phyloP scores from a whole-genome alignment of 1,140 invertebrate species.

The Watersipora subatra region DNA sequence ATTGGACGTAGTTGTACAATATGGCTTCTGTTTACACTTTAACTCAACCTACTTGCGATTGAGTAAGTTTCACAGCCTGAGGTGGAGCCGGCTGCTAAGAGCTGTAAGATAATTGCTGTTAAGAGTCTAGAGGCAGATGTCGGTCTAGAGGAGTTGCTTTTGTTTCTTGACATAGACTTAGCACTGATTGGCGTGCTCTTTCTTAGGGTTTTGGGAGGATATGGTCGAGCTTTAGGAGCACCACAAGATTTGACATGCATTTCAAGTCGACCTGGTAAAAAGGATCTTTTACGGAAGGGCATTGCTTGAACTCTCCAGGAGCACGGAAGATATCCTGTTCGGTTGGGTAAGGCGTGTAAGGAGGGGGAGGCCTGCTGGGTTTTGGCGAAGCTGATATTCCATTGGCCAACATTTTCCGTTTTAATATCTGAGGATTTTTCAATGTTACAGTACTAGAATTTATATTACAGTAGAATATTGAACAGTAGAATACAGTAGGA shows the following conservation, averaged over 20 bases:
- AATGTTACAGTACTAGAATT: background rate
- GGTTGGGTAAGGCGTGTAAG: background rate
- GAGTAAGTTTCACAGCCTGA: background rate
- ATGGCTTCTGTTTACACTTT: too few species aligned
- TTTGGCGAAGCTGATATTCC: background rate
- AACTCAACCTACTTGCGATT: too few species aligned
- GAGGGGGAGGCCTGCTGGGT: background rate
- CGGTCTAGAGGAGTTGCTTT: background rate
- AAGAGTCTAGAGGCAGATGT: background rate
- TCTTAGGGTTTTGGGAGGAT: background rate
- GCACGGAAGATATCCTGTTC: background rate
- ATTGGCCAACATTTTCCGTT: background rate
- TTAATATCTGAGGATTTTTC: background rate
- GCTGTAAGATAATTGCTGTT: background rate
- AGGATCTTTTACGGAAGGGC: background rate
- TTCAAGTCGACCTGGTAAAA: background rate
- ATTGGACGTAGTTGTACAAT: too few species aligned
- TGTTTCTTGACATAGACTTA: background rate
- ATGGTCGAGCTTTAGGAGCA: background rate
- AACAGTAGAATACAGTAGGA: too few species aligned
- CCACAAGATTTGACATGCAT: background rate
- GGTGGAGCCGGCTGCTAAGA: background rate
- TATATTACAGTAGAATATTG: too few species aligned
- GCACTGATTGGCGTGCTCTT: background rate
- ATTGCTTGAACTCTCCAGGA: background rate